Evolutionary conservation across 2,888 invertebrate species (phyloP), one percentile per base, ranked within the genome.

Genomic region (Orthosia incerta): DNA sequence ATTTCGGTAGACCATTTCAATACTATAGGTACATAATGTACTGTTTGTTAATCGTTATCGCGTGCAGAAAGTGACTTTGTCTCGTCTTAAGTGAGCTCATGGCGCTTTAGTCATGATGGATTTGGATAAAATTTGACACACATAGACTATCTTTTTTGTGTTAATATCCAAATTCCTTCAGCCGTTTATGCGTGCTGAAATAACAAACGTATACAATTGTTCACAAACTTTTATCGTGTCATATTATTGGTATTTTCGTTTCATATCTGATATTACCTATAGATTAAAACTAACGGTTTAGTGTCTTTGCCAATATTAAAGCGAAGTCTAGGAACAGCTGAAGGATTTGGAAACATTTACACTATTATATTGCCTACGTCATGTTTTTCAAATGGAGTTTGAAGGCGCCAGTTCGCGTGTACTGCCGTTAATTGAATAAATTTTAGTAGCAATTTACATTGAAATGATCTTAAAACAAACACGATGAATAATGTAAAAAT

Each of bases 331-430:
- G 11, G 23, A 68, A 66, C 15, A 12, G 23, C 23, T 39, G 11
- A 66, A 68, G 12, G 15, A 15, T 51, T 65, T 51, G 23, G 18
- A 50, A 39, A 4, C 26, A 26, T n/a, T 62, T 46, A 26, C 46
- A n/a, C 26, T 46, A 26, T 7, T 46, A 48, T 16, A 48, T 48
- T 31, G 63, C 20, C 3, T 20, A 13, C 31, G 4, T 0, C 26
- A 67, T 16, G 26, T 53, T 69, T 51, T 68, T 23, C 13, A 51
- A 45, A 68, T 16, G n/a, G 51, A 69, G 16, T n/a, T 53, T 53
- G 9, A 53, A 26, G 3, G 4, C 11, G 15, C 20, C 39, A 23
- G 7, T 66, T 51, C 23, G 39, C 23, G 39, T 13, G 39, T 45
- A 26, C 13, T 4, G 16, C 26, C 23, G n/a, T n/a, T 23, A 31